Conservation (phyloP, 2,113 vertebrate species). For the Columbina picui region DNA sequence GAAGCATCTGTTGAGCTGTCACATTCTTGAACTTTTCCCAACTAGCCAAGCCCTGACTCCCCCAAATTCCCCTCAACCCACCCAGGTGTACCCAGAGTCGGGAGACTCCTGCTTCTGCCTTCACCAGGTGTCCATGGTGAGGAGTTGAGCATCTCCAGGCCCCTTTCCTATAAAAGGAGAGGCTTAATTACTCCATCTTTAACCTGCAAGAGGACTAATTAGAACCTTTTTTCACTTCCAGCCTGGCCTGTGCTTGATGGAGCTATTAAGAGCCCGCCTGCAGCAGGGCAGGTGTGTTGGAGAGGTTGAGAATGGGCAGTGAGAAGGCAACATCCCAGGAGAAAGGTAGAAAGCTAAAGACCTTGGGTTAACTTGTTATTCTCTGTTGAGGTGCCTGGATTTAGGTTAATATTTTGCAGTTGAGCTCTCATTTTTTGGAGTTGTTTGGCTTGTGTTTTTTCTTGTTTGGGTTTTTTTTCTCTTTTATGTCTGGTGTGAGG, state of each 20-base stretch:
- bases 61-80: background rate
- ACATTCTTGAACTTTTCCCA: background rate
- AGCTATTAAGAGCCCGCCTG: fast-evolving
- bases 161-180: background rate
- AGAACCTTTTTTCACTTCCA: fast-evolving
- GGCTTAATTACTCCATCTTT: fast-evolving
- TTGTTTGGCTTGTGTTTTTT: background rate
- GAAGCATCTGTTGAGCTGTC: background rate
- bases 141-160: background rate
- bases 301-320: background rate
- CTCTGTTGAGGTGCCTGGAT: background rate
- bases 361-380: background rate
- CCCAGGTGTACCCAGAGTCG: background rate
- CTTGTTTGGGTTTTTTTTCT: background rate
- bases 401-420: background rate
- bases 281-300: background rate
- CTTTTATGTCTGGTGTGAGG: fast-evolving
- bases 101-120: background rate
- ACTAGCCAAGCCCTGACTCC: background rate
- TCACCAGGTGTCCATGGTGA: background rate
- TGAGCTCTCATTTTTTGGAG: background rate
- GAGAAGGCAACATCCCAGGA: fast-evolving
- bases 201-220: fast-evolving
- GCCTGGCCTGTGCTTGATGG: fast-evolving
- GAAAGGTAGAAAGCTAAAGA: background rate